Base-by-base conservation (phyloP, 2,113 vertebrate genomes). In the Chitala chitala region DNA sequence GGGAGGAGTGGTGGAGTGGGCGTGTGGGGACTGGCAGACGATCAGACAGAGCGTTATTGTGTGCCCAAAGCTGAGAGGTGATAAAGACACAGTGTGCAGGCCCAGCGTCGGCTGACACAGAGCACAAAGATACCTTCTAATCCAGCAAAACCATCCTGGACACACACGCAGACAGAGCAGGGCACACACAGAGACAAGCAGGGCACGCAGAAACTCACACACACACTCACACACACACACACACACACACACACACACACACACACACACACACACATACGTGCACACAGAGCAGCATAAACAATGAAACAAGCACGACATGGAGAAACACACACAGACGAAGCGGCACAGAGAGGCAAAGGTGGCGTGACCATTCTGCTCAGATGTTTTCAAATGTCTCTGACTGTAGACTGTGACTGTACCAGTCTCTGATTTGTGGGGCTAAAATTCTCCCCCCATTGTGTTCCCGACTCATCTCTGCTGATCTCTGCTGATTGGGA, bases 61-160 rank as follows among this genome's bases (percentile, higher is more conserved):
- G 38, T 56, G 64, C 48, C 1, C 51, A 38, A n/a, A 48, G 54
- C 63, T 66, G 44, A 68, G n/a, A 48, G 64, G 40, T 56, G 56
- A 71, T 68, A 78, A 69, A 1, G 54, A 51, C 61, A 73, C 33
- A 58, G 53, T 33, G 74, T 50, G 26, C 68, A 4, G 73, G 58
- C 48, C 61, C 71, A 75, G 44, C 50, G 20, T 75, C 50, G 75
- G 71, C 83, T 78, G 74, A 79, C 75, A 73, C 40, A 17, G 29
- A 76, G 65, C 17, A 69, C 68, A 69, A 69, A 69, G 68, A 69
- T 26, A 66, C 46, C 24, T 33, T 69, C 46, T 69, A 51, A 53
- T 53, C 68, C 26, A 29, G 17, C 22, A 33, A 13, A 31, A 8
- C 22, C 20, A n/a, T n/a, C 13, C 64, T 24, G 40, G 13, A 8